These are phyloP conservation scores for Mactra quadrangularis DNA, from an alignment of 1,140 invertebrate species.

Conservation along the genomic window DNA sequence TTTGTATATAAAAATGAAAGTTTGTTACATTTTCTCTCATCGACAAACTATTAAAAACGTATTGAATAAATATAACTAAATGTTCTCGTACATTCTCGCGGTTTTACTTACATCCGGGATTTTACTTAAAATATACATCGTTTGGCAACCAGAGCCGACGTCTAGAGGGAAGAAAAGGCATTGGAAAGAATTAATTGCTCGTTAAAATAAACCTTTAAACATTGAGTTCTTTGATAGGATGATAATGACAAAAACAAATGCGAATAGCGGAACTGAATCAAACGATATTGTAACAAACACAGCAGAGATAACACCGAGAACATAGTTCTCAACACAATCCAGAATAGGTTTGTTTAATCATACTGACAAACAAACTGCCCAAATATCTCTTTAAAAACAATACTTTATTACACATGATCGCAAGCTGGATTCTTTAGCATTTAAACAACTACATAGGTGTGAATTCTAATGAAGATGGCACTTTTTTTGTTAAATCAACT, in stretches of 20 bases:
- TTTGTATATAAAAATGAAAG: too few species aligned
- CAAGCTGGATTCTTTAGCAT: background rate
- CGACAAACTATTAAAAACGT: too few species aligned
- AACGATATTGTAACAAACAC: conserved; percentile 37
- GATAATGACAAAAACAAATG: conserved; percentile 47
- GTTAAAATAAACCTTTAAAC: conserved; percentile 42
- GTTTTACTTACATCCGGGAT: background rate
- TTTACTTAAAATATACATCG: conserved; percentile 25
- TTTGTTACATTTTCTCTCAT: too few species aligned
- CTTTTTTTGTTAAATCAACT: too few species aligned
- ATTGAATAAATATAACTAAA: too few species aligned
- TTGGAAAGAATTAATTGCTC: conserved; percentile 37
- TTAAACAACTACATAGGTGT: background rate
- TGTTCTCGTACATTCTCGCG: too few species aligned
- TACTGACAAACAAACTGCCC: conserved; percentile 41
- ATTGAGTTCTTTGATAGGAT: conserved; percentile 26
- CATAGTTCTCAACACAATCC: background rate
- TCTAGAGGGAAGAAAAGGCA: conserved; percentile 15
- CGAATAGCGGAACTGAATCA: conserved; percentile 36
- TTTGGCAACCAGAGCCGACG: background rate
- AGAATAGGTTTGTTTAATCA: conserved; percentile 34
- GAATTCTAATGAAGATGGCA: background rate
- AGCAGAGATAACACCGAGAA: background rate
- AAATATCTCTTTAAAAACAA: conserved; percentile 5
- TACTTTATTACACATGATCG: background rate